A percentile compares a stretch with the other conserved stretches of the same genome.
phyloP scores from a whole-genome alignment of 2,797 vertebrate species.

The Poecile montanus region DNA sequence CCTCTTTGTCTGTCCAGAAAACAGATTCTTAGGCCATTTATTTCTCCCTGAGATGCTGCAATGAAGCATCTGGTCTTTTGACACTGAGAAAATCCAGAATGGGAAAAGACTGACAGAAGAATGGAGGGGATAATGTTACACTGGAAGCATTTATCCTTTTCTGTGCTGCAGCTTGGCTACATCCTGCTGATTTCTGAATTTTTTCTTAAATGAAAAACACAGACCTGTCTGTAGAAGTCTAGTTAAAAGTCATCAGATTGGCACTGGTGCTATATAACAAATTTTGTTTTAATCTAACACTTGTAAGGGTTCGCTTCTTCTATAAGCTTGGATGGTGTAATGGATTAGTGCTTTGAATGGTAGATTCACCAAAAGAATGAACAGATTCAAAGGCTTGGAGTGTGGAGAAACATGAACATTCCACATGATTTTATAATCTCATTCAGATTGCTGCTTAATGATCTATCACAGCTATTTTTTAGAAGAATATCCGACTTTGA shows the following conservation, averaged over 20 bases:
- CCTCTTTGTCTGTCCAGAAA: background rate
- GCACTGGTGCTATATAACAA: background rate
- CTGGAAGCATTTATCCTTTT: background rate
- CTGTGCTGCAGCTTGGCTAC: background rate
- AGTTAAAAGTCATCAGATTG: background rate
- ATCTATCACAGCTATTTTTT: background rate
- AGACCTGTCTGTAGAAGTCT: background rate
- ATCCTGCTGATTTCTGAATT: background rate
- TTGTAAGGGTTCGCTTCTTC: background rate
- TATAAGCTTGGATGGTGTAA: background rate
- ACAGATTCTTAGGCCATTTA: background rate
- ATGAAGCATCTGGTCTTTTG: background rate
- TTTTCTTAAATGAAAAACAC: background rate
- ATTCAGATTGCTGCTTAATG: background rate
- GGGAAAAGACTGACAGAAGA: background rate
- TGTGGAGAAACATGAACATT: background rate
- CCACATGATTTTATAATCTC: background rate
- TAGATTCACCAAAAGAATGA: background rate
- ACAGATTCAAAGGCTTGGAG: background rate
- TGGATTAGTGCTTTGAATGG: background rate
- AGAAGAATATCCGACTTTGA: background rate
- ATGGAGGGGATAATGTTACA: background rate
- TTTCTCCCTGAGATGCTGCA: background rate
- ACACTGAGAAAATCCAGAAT: background rate
- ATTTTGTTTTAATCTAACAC: background rate